Evolutionary conservation across 2,113 vertebrate genomes (phyloP).

Genomic region (Platysternon megacephalum): DNA sequence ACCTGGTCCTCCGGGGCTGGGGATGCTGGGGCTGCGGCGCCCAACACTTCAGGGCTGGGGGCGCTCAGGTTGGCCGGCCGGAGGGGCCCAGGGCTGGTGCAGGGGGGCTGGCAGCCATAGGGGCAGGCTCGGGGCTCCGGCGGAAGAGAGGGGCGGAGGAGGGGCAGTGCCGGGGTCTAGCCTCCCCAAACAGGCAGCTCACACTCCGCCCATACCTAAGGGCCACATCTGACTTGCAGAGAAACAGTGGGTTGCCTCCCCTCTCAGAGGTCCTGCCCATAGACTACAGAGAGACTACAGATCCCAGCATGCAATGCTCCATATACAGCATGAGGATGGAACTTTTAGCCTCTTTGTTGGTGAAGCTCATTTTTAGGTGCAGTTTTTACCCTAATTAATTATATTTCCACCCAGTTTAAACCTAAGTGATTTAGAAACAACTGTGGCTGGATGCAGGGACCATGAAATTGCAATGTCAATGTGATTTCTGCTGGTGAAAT

Average conservation of each 20-base stretch:
- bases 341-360: background rate
- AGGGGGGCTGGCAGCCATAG: too few relatives aligned
- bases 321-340: background rate
- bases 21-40: too few relatives aligned
- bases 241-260: background rate
- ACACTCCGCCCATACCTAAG: background rate
- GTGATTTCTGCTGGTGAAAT: background rate
- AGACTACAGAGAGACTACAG: background rate
- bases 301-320: background rate
- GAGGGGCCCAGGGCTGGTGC: too few relatives aligned
- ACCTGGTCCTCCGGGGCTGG: too few relatives aligned
- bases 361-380: background rate
- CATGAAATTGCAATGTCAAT: background rate
- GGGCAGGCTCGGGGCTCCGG: too few relatives aligned
- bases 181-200: too few relatives aligned
- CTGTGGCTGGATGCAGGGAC: background rate
- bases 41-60: too few relatives aligned
- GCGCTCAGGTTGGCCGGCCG: too few relatives aligned
- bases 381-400: background rate
- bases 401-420: background rate
- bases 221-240: background rate
- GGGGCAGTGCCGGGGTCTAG: too few relatives aligned
- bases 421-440: background rate
- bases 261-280: background rate
- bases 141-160: rapidly evolving